Base-by-base conservation (phyloP, 2,113 vertebrate species). In the Chauna torquata region DNA sequence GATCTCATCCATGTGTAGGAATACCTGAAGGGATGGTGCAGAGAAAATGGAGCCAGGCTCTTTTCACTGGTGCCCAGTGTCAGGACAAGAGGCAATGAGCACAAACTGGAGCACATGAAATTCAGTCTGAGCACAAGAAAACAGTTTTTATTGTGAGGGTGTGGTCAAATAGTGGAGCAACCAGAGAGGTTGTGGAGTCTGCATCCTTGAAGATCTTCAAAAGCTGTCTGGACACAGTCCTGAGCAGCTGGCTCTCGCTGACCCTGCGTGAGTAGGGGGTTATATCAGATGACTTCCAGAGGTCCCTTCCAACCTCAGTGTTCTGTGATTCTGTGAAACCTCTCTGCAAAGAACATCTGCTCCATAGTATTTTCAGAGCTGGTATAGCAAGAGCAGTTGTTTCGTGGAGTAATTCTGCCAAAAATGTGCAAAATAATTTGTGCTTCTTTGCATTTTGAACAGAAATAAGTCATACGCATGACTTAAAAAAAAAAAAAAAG, bases 181-280 rank as follows among this genome's bases (percentile, higher is more conserved):
- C 40, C 49, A 16, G 6, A 23, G 55, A 65, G 40, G 6, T 16
- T 23, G 17, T 71, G 17, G 49, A 83, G 28, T 59, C 18, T 88
- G 27, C 0, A 0, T 79, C 32, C 57, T n/a, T 82, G 57, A 27
- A 68, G 32, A 16, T 40, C 25, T 8, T 62, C 20, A 23, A 42
- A 54, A 57, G 16, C 18, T 16, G 1, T 52, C 30, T 70, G 69
- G 24, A 38, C 2, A 0, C 42, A 11, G 27, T 75, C 50, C 77
- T 74, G 65, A 28, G 25, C 62, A 62, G 0, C 27, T 0, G 1
- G 22, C 58, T 86, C 16, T 88, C 0, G 0, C 22, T 9, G 4
- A 1, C 5, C 5, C 61, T 68, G 16, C 64, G 66, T 82, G 8
- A 49, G 23, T 20, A 6, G 27, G 10, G 3, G 1, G 3, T 24